phyloP scores from a whole-genome alignment of 2,113 vertebrate genomes.

The Apodemus sylvaticus region DNA sequence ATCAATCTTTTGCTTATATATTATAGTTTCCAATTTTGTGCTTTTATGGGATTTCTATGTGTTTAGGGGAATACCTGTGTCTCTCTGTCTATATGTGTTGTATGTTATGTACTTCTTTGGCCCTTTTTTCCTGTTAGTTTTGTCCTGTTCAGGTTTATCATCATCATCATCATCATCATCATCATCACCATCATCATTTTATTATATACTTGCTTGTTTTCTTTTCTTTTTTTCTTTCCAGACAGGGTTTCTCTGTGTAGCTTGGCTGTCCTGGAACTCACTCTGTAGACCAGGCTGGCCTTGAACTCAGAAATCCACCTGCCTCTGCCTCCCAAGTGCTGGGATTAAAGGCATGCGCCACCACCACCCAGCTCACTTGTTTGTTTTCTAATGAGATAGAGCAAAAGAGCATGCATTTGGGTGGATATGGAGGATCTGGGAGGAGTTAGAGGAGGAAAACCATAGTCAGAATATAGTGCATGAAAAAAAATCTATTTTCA shows the following conservation, averaged over 20 bases:
- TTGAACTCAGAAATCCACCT: too few species aligned
- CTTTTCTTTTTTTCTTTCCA: too few species aligned
- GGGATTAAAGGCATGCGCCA: too few species aligned
- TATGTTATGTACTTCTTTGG: neutral
- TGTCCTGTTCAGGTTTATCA: neutral
- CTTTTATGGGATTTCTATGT: neutral
- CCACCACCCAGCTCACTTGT: too few species aligned
- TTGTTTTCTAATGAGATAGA: neutral
- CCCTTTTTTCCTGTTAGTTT: neutral
- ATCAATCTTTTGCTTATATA: neutral
- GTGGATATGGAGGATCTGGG: neutral
- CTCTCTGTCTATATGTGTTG: neutral
- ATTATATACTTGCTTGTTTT: too few species aligned
- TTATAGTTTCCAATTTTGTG: neutral
- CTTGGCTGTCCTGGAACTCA: too few species aligned
- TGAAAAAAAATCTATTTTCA: neutral
- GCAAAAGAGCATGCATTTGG: neutral
- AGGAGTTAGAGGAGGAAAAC: neutral
- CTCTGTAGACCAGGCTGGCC: too few species aligned
- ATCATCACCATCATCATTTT: too few species aligned
- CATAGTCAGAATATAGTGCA: neutral
- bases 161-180: too few species aligned
- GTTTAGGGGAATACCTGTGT: neutral
- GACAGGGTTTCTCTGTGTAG: too few species aligned
- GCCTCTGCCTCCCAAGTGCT: too few species aligned